Conservation (phyloP, 2,797 vertebrate genomes). For the Heteromormyrus szaboi region DNA sequence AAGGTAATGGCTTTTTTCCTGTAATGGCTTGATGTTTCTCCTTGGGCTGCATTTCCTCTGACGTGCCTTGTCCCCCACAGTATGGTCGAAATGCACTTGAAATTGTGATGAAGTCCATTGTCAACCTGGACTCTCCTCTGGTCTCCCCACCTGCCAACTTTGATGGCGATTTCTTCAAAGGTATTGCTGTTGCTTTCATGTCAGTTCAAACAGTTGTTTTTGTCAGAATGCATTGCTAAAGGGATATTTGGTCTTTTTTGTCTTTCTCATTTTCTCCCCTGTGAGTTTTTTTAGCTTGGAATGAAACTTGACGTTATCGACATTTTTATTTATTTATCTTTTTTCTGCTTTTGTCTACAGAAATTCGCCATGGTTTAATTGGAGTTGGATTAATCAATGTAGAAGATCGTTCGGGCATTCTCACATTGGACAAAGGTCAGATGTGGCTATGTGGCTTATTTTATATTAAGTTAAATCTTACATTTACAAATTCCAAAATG, state of each 20-base stretch:
- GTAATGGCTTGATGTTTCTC: background rate
- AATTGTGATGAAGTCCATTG: constrained; percentile 98
- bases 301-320: background rate
- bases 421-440: constrained; percentile 91
- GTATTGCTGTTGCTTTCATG: constrained; percentile 46
- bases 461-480: background rate
- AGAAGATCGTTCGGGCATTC: constrained; percentile 82
- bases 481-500: background rate
- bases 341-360: constrained; percentile 48
- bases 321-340: background rate
- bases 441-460: background rate
- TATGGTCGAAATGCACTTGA: constrained; percentile 95
- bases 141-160: constrained; percentile 85
- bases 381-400: constrained; percentile 94
- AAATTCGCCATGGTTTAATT: constrained; percentile 88
- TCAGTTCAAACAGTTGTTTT: background rate
- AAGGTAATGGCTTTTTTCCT: constrained; percentile 63
- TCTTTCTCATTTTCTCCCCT: background rate
- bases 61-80: constrained; percentile 47
- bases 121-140: constrained; percentile 84
- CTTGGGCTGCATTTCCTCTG: background rate
- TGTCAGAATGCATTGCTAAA: background rate
- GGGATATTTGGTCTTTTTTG: background rate
- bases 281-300: background rate
- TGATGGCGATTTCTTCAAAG: constrained; percentile 96